A percentile compares a stretch with the other conserved stretches of the same genome.
phyloP scores from a whole-genome alignment of 2,113 vertebrate genomes.

The Petrocephalus microphthalmus region DNA sequence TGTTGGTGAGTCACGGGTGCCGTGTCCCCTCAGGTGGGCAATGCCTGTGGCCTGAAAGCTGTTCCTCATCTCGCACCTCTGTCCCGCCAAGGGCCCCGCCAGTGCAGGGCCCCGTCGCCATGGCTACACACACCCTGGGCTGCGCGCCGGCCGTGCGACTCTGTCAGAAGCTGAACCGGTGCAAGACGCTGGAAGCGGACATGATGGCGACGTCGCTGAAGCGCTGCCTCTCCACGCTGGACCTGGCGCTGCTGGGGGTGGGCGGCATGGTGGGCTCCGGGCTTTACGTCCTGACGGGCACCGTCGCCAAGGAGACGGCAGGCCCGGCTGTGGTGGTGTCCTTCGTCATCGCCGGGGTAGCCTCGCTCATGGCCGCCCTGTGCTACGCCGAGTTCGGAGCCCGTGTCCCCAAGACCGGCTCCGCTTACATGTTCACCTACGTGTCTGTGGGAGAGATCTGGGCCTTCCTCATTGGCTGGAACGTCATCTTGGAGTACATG shows the following conservation, averaged over 20 bases:
- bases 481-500: constrained; percentile 88
- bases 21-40: constrained; percentile 19
- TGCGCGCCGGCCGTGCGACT: constrained; percentile 66
- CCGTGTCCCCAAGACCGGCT: constrained; percentile 84
- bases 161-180: constrained; percentile 80
- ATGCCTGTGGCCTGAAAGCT: constrained; percentile 38
- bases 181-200: constrained; percentile 82
- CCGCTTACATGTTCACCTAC: constrained; percentile 96
- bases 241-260: constrained; percentile 81
- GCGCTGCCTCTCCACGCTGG: constrained; percentile 82
- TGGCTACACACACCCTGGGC: constrained; percentile 68
- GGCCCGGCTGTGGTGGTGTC: constrained; percentile 83
- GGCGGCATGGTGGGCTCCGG: constrained; percentile 92
- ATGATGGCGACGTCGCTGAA: constrained; percentile 83
- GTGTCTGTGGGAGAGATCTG: constrained; percentile 89
- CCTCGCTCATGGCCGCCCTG: constrained; percentile 83
- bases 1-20: not conserved
- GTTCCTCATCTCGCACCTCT: constrained; percentile 26
- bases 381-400: constrained; percentile 95
- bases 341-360: constrained; percentile 76
- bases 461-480: constrained; percentile 97
- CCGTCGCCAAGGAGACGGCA: constrained; percentile 79
- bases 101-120: constrained; percentile 40
- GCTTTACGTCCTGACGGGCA: constrained; percentile 87
- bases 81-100: constrained; percentile 4